Conservation (phyloP, 92 coral and sea anemone genomes). For the Phenganax stokvisi region DNA sequence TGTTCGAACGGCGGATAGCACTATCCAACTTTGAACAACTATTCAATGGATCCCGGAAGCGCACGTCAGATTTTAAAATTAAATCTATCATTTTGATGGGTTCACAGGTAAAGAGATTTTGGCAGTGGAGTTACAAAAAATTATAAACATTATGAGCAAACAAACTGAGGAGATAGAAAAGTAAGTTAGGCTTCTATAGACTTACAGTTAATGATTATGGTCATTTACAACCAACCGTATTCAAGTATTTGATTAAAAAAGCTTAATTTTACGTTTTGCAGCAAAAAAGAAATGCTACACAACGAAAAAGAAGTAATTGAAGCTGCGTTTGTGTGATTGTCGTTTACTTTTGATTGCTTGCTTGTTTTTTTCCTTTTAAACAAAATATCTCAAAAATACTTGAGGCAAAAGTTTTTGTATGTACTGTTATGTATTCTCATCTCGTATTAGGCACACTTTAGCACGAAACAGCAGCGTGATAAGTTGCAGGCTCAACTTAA, state of each 20-base stretch:
- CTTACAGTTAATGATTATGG: neutral
- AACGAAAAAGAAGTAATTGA: slow-evolving; percentile 29
- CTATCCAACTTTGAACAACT: neutral
- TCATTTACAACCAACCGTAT: neutral
- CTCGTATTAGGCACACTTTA: neutral
- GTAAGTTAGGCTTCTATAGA: slow-evolving; percentile 37
- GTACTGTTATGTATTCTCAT: neutral
- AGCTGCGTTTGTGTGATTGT: no score
- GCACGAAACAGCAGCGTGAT: slow-evolving; percentile 17
- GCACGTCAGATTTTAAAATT: neutral
- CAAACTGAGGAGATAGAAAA: slow-evolving; percentile 75
- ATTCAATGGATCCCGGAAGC: neutral
- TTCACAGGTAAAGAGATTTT: slow-evolving; percentile 56
- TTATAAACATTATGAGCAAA: slow-evolving; percentile 56
- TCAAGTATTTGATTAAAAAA: neutral
- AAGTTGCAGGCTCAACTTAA: slow-evolving; percentile 18
- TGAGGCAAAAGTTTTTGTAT: no score
- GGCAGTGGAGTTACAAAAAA: slow-evolving; percentile 65
- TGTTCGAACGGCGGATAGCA: no score
- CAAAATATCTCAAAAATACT: no score
- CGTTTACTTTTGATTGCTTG: no score
- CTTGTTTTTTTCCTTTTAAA: no score
- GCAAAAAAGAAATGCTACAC: slow-evolving; percentile 26
- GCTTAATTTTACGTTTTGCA: neutral
- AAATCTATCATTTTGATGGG: neutral